These are phyloP conservation scores for Pristionchus arcanus DNA, from an alignment of 2,888 invertebrate species.

Conservation along the genomic window DNA sequence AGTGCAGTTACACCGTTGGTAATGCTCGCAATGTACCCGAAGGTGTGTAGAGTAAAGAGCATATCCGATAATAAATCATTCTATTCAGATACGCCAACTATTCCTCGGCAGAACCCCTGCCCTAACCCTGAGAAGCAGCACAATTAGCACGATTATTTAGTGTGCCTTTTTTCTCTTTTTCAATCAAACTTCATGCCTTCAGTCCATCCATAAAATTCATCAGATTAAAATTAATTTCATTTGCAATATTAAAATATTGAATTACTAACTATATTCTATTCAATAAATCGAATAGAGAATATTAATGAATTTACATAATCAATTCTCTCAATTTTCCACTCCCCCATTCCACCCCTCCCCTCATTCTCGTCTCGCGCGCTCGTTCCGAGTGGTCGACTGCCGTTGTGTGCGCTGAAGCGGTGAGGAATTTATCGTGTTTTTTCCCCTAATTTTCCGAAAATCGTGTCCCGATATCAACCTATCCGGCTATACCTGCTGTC, in stretches of 20 bases:
- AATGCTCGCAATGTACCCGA: neutral
- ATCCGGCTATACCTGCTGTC: no score
- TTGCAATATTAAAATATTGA: no score
- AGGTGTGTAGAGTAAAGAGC: neutral
- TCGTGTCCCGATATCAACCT: neutral
- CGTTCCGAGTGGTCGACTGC: conserved; percentile 21
- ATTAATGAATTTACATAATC: neutral
- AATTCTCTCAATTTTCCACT: neutral
- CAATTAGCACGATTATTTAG: neutral
- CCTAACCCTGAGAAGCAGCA: neutral
- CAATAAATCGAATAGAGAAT: no score
- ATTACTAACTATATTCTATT: no score
- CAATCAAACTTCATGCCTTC: neutral
- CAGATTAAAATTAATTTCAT: no score
- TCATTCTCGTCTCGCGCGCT: conserved; percentile 11
- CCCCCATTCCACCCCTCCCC: neutral
- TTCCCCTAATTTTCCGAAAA: neutral
- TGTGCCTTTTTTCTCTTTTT: no score
- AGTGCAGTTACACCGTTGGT: neutral
- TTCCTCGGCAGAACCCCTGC: neutral
- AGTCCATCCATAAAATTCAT: no score
- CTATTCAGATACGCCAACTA: neutral
- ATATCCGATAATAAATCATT: neutral
- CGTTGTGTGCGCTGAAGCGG: neutral
- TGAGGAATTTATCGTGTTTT: neutral